Evolutionary conservation across 2,888 invertebrate genomes (phyloP).

Genomic region (Strigamia crassipes): DNA sequence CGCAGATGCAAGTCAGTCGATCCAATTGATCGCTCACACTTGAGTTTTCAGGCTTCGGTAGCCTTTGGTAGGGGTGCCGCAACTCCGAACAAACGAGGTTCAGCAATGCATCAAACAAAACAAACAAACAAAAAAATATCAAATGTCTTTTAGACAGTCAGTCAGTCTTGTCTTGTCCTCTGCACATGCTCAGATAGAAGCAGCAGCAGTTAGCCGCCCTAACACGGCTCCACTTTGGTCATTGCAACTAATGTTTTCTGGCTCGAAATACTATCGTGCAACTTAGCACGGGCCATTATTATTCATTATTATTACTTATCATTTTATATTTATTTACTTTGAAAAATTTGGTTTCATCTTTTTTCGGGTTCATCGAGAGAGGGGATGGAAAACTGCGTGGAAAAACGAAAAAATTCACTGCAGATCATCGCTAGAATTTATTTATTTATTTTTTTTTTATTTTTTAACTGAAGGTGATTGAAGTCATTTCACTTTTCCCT

Average conservation of each 20-base stretch:
- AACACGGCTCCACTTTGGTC: conserved; percentile 1
- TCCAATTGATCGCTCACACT: background rate
- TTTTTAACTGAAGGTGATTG: too few species aligned
- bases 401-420: too few species aligned
- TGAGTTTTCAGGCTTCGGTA: conserved; percentile 45
- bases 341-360: too few species aligned
- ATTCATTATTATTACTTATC: background rate
- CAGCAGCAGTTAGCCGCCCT: conserved; percentile 38
- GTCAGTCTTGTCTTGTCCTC: conserved; percentile 35
- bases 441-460: too few species aligned
- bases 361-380: background rate
- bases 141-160: background rate
- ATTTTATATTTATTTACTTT: too few species aligned
- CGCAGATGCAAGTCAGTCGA: background rate
- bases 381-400: too few species aligned
- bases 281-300: background rate
- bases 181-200: conserved; percentile 42
- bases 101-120: conserved; percentile 16
- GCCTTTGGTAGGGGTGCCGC: conserved; percentile 48
- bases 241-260: background rate
- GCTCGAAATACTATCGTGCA: background rate
- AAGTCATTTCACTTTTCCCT: too few species aligned
- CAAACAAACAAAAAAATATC: too few species aligned
- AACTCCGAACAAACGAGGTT: background rate
- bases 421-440: too few species aligned